These are phyloP conservation scores for Ormyrus nitidulus DNA, from an alignment of 2,888 invertebrate species.

Conservation along the genomic window DNA sequence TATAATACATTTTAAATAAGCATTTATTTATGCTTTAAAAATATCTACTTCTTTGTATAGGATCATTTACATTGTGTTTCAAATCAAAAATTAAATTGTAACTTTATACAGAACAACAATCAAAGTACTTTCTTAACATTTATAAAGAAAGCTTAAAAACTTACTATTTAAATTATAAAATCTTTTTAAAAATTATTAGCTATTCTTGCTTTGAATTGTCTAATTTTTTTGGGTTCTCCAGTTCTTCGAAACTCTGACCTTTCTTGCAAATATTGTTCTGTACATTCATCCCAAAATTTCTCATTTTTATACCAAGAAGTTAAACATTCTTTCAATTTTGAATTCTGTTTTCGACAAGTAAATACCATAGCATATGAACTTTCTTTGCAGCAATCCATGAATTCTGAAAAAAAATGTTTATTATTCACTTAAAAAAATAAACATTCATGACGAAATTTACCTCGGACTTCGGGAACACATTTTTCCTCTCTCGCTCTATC, in stretches of 20 bases:
- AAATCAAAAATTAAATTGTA: constrained; percentile 29
- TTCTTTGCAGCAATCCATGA: constrained; percentile 81
- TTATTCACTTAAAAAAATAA: constrained; percentile 12
- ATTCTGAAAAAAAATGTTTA: constrained; percentile 69
- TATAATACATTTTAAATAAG: constrained; percentile 1
- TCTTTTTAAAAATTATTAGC: constrained; percentile 30
- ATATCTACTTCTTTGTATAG: constrained; percentile 23
- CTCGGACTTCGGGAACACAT: constrained; percentile 84
- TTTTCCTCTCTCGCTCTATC: constrained; percentile 88
- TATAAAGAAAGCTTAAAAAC: constrained; percentile 14
- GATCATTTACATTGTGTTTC: constrained; percentile 13
- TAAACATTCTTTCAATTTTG: constrained; percentile 83
- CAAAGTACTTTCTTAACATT: neutral
- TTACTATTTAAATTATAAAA: constrained; percentile 28
- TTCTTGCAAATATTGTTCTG: constrained; percentile 87
- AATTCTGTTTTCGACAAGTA: constrained; percentile 85
- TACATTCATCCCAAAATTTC: constrained; percentile 84
- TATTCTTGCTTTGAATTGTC: constrained; percentile 47
- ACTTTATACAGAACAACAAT: constrained; percentile 7
- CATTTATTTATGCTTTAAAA: constrained; percentile 32
- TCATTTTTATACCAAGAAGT: constrained; percentile 86
- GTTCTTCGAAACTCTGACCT: constrained; percentile 89
- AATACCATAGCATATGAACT: constrained; percentile 83
- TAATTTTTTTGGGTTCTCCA: constrained; percentile 78
- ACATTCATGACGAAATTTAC: constrained; percentile 68